Conservation (phyloP, 2,797 vertebrate species). For the Fistularia commersonii region DNA sequence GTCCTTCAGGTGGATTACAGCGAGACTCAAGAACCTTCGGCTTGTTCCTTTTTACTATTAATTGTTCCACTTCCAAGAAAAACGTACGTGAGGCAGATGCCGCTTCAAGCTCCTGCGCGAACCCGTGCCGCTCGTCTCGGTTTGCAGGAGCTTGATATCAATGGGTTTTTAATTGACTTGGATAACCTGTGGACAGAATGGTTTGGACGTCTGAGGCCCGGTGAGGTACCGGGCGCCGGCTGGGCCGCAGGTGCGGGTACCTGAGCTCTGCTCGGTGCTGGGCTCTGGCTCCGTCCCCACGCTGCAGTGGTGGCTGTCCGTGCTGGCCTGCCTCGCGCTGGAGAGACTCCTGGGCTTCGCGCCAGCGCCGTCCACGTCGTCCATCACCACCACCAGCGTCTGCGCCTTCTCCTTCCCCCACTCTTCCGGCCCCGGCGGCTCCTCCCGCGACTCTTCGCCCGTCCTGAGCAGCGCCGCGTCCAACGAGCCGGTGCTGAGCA, state of each 20-base stretch:
- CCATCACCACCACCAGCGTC: constrained; percentile 58
- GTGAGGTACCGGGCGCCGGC: too few relatives aligned
- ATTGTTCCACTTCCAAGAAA: too few relatives aligned
- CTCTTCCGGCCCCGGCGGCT: constrained; percentile 42
- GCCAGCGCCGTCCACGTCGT: constrained; percentile 37
- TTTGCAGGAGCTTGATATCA: too few relatives aligned
- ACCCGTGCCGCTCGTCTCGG: too few relatives aligned
- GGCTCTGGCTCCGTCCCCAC: constrained; percentile 63
- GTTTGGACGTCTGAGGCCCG: too few relatives aligned
- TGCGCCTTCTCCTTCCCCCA: constrained; percentile 64
- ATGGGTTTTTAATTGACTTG: too few relatives aligned
- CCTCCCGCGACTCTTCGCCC: constrained; percentile 31
- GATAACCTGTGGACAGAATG: too few relatives aligned
- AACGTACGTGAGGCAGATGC: too few relatives aligned
- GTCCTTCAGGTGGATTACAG: too few relatives aligned
- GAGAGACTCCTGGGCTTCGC: constrained; percentile 55
- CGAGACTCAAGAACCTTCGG: too few relatives aligned
- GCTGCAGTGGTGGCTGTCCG: constrained; percentile 74
- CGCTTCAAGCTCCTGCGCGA: too few relatives aligned
- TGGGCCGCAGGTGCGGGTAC: constrained; percentile 54
- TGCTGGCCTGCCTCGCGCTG: constrained; percentile 61
- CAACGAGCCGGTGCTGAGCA: constrained; percentile 83
- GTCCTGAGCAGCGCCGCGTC: constrained; percentile 65
- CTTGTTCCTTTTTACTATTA: too few relatives aligned
- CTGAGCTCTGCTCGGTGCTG: constrained; percentile 82